phyloP scores from a whole-genome alignment of 2,113 vertebrate genomes.

The Cryptotis parvus region DNA sequence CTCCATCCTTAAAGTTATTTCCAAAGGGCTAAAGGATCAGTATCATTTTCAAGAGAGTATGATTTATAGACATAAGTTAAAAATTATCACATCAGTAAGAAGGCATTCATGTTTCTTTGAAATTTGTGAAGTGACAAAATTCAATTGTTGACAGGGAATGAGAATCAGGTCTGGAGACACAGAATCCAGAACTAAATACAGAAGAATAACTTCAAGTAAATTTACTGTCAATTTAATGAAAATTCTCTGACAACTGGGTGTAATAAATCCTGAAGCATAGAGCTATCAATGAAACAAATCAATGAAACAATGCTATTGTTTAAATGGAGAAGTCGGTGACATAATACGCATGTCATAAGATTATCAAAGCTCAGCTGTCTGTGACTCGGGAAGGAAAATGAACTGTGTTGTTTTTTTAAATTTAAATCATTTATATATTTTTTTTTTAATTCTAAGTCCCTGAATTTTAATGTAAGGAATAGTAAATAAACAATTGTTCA shows the following conservation, averaged over 20 bases:
- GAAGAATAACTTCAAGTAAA: background rate
- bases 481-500: background rate
- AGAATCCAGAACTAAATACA: background rate
- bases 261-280: background rate
- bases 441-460: background rate
- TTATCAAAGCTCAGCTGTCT: background rate
- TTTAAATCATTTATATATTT: background rate
- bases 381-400: background rate
- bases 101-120: background rate
- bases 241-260: accelerated
- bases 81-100: background rate
- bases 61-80: background rate
- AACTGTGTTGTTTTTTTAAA: background rate
- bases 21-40: background rate
- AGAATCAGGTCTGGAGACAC: too few relatives aligned
- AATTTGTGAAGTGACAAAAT: too few relatives aligned
- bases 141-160: too few relatives aligned
- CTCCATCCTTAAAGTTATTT: too few relatives aligned
- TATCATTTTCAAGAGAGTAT: background rate
- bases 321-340: background rate
- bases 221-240: background rate
- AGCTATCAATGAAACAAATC: background rate
- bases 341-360: background rate
- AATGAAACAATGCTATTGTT: background rate
- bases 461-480: background rate